phyloP scores from a whole-genome alignment of 2,888 invertebrate species.

The Drosophila colorata region DNA sequence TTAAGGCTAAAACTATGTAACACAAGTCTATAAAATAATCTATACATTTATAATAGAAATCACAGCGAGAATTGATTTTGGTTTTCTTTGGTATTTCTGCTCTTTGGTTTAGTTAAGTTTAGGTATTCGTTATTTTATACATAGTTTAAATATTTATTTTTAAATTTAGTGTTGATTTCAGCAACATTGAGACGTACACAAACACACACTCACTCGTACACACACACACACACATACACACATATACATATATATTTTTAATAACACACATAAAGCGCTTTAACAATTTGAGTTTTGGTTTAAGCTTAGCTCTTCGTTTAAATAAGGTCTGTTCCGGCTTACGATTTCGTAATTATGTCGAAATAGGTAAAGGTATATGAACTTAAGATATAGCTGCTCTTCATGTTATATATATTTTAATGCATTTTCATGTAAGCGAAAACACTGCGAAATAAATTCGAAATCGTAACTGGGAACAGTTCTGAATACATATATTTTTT shows the following conservation, averaged over 20 bases:
- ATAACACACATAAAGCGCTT: constrained; percentile 48
- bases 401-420: no score
- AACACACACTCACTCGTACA: background rate
- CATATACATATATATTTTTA: constrained; percentile 1
- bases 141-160: constrained; percentile 23
- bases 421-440: no score
- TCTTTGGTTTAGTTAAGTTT: constrained; percentile 45
- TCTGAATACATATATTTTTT: background rate
- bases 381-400: background rate
- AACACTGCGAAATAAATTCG: no score
- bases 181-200: constrained; percentile 72
- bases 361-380: background rate
- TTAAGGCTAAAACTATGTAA: constrained; percentile 68
- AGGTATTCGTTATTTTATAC: constrained; percentile 36
- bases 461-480: background rate
- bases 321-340: background rate
- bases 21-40: constrained; percentile 72
- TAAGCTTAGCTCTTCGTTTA: constrained; percentile 25
- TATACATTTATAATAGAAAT: constrained; percentile 76
- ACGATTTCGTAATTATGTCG: background rate
- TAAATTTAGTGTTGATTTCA: constrained; percentile 72
- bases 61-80: constrained; percentile 76
- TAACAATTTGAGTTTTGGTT: constrained; percentile 29
- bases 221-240: background rate
- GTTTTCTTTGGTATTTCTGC: constrained; percentile 36